Evolutionary conservation across 2,888 invertebrate genomes (phyloP), one percentile per base, ranked within the genome.

Genomic region (Dolichomitus sp.): DNA sequence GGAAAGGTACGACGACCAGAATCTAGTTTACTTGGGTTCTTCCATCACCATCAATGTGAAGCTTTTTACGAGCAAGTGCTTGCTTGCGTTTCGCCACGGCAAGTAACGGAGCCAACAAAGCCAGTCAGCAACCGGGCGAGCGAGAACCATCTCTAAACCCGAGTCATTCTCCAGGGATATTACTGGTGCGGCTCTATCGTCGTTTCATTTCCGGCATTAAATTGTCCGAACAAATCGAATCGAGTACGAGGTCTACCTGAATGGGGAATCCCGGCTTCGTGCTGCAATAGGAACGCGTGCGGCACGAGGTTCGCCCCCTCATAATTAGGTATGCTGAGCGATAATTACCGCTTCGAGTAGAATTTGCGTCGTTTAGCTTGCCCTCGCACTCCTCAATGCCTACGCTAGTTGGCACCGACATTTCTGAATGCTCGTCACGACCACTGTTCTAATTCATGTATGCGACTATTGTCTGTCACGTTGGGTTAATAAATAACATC

Each of bases 281-380:
- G 30, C 12, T 30, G 27, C 12, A 52, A 54, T 69, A 52, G 33
- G 52, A 73, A 23, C 65, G 59, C 57, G 48, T 74, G 70, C 75
- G 69, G 42, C 66, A 61, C 65, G 73, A 52, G 50, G 17, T 69
- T 23, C 2, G 42, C 50, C 65, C 48, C 45, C 66, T 77, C 73
- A 65, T 83, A 80, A 83, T 83, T 80, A 76, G 80, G 63, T 74
- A 83, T 80, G 63, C 76, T 40, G 42, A 63, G 68, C 63, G 83
- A 83, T 83, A 83, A 83, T 83, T 74, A 83, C 77, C 80, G 77
- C 77, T 80, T 77, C 80, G 42, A 74, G 73, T 65, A 73, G 77
- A 77, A 80, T 83, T 77, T 66, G 80, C 69, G 73, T 73, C 80
- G 65, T 74, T 77, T 50, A 66, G 66, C 57, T 66, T 37, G 19